Conservation (phyloP, 2,113 vertebrate species). For the Chloropsis hardwickii region DNA sequence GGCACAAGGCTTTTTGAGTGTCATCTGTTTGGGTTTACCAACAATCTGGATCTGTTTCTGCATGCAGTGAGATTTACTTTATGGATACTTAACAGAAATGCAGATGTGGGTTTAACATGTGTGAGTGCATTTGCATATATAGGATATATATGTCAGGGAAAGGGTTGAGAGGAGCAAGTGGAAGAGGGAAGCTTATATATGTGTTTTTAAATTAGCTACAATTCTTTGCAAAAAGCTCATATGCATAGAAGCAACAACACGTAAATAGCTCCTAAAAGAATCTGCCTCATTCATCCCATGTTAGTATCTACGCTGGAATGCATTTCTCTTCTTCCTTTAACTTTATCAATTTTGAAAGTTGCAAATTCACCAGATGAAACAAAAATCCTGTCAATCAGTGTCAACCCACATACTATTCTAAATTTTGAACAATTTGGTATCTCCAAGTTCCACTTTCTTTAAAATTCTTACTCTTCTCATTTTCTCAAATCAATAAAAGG, state of each 20-base stretch:
- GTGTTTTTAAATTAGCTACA: not conserved
- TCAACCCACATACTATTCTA: not conserved
- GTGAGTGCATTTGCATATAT: not conserved
- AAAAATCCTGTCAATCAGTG: not conserved
- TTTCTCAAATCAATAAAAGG: not conserved
- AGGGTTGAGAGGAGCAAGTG: not conserved
- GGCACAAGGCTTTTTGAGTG: not conserved
- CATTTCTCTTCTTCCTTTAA: not conserved
- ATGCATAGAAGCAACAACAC: not conserved
- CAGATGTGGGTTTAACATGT: not conserved
- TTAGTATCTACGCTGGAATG: not conserved
- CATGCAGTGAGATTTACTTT: not conserved
- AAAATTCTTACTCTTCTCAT: not conserved
- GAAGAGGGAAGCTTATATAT: not conserved
- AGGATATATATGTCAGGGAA: not conserved
- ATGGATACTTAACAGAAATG: not conserved
- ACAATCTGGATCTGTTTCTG: not conserved
- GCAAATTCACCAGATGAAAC: not conserved
- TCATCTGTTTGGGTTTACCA: not conserved
- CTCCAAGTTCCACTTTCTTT: not conserved
- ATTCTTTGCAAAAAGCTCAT: not conserved
- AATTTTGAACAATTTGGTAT: not conserved
- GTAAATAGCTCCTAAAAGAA: not conserved
- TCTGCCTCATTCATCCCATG: not conserved
- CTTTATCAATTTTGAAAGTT: not conserved